A percentile compares a stretch with the other conserved stretches of the same genome.
Conservation (phyloP, 2,113 vertebrate species). For the Zeus faber region DNA sequence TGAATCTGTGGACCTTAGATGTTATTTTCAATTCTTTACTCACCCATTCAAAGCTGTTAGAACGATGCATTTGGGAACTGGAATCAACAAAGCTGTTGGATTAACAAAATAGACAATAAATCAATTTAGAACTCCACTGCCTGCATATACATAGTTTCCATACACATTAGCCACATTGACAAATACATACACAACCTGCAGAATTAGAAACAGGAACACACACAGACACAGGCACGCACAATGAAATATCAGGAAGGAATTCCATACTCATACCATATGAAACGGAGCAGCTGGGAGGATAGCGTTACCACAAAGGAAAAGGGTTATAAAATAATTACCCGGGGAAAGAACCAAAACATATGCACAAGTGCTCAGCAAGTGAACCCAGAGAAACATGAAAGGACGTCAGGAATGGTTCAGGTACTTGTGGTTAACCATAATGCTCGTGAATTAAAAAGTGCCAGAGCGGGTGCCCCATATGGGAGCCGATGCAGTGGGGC, state of each 20-base stretch:
- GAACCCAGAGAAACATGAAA: conserved; percentile 22
- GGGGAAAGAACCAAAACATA: conserved; percentile 17
- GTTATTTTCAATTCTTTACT: too few species aligned
- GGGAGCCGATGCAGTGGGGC: too few species aligned
- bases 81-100: too few species aligned
- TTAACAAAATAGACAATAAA: too few species aligned
- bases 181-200: not conserved
- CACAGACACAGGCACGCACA: conserved; percentile 3
- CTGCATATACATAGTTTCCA: too few species aligned
- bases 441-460: not conserved
- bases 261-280: not conserved
- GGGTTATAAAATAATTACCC: conserved; percentile 35
- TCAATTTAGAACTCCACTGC: too few species aligned
- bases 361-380: conserved; percentile 31
- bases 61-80: too few species aligned
- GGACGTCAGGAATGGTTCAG: conserved; percentile 17
- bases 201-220: not conserved
- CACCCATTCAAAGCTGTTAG: too few species aligned
- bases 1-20: too few species aligned
- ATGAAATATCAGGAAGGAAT: not conserved
- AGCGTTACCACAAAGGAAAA: conserved; percentile 25
- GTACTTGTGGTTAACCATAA: conserved; percentile 5
- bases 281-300: conserved; percentile 20
- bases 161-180: not conserved
- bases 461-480: too few species aligned